phyloP scores from a whole-genome alignment of 2,113 vertebrate genomes.

The Hipposideros armiger region DNA sequence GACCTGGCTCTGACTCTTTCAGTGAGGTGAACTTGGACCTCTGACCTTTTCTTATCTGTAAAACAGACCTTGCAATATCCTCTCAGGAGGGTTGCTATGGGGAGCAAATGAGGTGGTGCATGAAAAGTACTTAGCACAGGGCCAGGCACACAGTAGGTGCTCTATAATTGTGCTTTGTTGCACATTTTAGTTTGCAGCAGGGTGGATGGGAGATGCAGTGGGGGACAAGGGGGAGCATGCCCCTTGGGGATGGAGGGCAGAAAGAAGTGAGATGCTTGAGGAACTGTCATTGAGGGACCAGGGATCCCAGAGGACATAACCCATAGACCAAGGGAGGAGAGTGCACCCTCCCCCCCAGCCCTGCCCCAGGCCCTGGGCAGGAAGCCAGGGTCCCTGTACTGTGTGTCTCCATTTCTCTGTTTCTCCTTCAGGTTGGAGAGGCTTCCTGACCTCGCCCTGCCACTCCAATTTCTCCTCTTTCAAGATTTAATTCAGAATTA shows the following conservation, averaged over 20 bases:
- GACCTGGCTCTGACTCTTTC: background rate
- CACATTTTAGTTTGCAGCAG: background rate
- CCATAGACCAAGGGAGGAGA: background rate
- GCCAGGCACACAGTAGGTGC: background rate
- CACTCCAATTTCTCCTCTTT: background rate
- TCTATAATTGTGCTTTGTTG: background rate
- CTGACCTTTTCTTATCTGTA: background rate
- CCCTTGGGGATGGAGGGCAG: background rate
- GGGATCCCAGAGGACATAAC: background rate
- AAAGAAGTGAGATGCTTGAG: background rate
- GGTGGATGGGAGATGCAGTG: background rate
- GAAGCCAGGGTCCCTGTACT: background rate
- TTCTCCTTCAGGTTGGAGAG: background rate
- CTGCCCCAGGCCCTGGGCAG: background rate
- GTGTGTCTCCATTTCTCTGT: background rate
- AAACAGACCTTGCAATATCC: background rate
- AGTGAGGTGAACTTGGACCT: background rate
- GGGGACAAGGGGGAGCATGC: fast-evolving
- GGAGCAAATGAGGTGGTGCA: background rate
- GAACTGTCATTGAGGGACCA: background rate
- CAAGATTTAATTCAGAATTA: conserved; percentile 29
- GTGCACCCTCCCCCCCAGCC: fast-evolving
- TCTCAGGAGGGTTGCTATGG: background rate
- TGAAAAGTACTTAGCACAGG: background rate
- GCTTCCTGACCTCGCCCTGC: background rate